A percentile compares a stretch with the other conserved stretches of the same genome.
These are phyloP conservation scores for Lagothrix lagotricha DNA, from an alignment of 2,797 vertebrate species.

Conservation along the genomic window DNA sequence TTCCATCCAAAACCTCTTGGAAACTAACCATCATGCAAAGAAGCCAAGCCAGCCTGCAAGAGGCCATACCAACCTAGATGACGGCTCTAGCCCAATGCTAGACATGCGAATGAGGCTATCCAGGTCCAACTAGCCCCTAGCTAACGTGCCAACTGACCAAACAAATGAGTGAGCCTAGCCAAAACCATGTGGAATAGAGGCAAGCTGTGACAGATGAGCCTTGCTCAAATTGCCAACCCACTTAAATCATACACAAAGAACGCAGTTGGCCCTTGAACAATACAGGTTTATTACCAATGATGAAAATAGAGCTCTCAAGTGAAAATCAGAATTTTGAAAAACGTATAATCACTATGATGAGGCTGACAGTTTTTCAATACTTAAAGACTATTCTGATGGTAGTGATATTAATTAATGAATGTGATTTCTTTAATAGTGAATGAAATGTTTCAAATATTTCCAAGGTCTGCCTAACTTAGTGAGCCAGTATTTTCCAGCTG, in stretches of 20 bases:
- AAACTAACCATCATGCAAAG: not conserved
- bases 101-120: not conserved
- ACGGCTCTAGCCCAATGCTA: not conserved
- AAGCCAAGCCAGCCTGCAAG: not conserved
- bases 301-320: not conserved
- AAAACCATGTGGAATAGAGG: not conserved
- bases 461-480: not conserved
- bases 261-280: not conserved
- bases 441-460: not conserved
- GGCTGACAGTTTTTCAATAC: not conserved
- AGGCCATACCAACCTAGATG: not conserved
- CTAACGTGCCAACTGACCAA: not conserved
- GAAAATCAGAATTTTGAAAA: constrained; percentile 13
- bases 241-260: constrained; percentile 33
- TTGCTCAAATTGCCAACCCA: not conserved
- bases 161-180: not conserved
- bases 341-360: not conserved
- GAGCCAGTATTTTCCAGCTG: not conserved
- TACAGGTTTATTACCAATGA: not conserved
- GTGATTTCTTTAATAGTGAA: not conserved
- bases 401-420: not conserved
- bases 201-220: not conserved
- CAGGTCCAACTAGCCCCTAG: not conserved
- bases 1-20: not conserved
- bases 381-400: not conserved